Evolutionary conservation across 2,113 vertebrate species (phyloP).

Genomic region (Jaculus jaculus): DNA sequence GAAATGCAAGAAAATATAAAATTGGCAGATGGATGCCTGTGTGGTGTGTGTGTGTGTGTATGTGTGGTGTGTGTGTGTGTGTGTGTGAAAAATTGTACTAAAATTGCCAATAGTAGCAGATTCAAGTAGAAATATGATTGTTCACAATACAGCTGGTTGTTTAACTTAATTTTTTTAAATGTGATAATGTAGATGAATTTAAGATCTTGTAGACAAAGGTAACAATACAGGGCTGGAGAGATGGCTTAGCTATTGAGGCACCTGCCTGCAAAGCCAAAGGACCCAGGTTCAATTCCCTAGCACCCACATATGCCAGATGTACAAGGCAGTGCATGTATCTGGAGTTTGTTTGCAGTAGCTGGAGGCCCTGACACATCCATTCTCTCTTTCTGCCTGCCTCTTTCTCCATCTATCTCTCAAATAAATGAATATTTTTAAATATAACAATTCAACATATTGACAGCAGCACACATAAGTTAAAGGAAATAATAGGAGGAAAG

Average conservation of each 20-base stretch:
- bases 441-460: neutral
- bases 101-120: neutral
- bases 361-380: no score
- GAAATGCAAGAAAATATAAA: neutral
- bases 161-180: neutral
- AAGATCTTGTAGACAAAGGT: neutral
- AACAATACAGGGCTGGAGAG: no score
- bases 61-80: neutral
- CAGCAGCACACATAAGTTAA: neutral
- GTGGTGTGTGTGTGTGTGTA: neutral
- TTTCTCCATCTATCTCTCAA: no score
- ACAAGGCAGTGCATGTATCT: no score
- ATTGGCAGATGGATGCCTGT: neutral
- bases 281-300: no score
- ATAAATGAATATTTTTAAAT: neutral
- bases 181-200: neutral
- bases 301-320: no score
- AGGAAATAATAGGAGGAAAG: neutral
- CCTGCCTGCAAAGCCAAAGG: no score
- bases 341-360: no score
- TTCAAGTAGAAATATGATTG: neutral
- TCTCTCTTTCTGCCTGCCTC: no score
- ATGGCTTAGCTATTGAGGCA: no score
- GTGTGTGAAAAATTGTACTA: neutral
- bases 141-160: neutral